Evolutionary conservation across 2,888 invertebrate species (phyloP), one percentile per base, ranked within the genome.

Genomic region (Synergus laeviventris): DNA sequence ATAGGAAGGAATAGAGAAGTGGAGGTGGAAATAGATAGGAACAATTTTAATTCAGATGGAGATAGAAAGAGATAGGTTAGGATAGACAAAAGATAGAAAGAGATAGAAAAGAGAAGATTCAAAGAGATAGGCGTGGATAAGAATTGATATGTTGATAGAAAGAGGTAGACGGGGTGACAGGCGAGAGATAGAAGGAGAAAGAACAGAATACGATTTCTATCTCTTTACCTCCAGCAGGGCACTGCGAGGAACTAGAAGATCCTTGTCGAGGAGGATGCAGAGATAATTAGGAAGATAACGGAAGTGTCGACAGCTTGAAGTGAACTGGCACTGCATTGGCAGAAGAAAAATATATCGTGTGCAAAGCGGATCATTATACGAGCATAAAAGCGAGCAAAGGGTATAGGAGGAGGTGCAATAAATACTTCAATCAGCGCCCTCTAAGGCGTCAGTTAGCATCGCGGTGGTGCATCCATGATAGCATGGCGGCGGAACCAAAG

Each of bases 381-480:
- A 80, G 85, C 82, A 86, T 86, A 86, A 86, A 84, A 86, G 81
- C 81, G 78, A 83, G 79, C 74, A 77, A 66, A 70, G 76, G 81
- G 87, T 70, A 66, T 75, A 39, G 78, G 64, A 81, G 78, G 77
- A 79, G 79, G 81, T 79, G 82, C 88, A 90, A 90, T 90, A 90
- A 89, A 90, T 90, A 90, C 89, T 90, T 90, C 90, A 87, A 90
- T 90, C 89, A 90, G 89, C 84, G 85, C 87, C 87, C 89, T 88
- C 89, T 89, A 86, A 89, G 89, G 89, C 88, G 89, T 89, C 89
- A 89, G 89, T 89, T 89, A 89, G 87, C 84, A 87, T 87, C 86
- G 81, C 83, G 84, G 84, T 85, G 85, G 85, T 86, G 76, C 77
- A 76, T 84, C 75, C 81, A 74, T 82, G 88, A 88, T 86, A 87